A percentile compares a stretch with the other conserved stretches of the same genome.
phyloP scores from a whole-genome alignment of 2,797 vertebrate species.

The Prionace glauca region DNA sequence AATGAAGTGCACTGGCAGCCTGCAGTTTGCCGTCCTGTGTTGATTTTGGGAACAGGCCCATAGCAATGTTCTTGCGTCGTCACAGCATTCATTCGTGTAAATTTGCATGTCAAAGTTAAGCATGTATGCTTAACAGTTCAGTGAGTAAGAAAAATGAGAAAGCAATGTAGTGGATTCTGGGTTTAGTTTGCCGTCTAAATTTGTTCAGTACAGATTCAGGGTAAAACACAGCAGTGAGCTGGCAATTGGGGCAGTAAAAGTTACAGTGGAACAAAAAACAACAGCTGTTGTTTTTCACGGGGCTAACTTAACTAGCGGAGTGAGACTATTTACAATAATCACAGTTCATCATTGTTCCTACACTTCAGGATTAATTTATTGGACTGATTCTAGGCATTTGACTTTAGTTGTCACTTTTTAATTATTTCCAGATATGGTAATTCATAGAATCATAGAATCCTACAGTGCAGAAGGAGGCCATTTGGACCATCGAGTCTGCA shows the following conservation, averaged over 20 bases:
- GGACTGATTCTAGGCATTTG: background rate
- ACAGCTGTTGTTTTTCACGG: constrained; percentile 49
- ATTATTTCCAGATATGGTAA: background rate
- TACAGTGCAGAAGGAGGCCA: no score
- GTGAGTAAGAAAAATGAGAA: constrained; percentile 65
- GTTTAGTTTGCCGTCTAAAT: constrained; percentile 67
- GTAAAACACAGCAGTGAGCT: constrained; percentile 49
- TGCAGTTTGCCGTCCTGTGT: constrained; percentile 50
- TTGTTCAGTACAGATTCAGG: constrained; percentile 56
- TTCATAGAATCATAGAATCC: no score
- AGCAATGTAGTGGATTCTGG: constrained; percentile 59
- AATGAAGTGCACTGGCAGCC: constrained; percentile 48
- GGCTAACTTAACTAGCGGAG: constrained; percentile 63
- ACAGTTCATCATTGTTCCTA: constrained; percentile 48
- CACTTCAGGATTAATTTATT: background rate
- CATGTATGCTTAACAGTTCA: constrained; percentile 69
- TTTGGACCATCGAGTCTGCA: no score
- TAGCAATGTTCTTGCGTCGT: constrained; percentile 55
- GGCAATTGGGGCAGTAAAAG: constrained; percentile 47
- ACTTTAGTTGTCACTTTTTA: background rate
- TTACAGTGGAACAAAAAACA: constrained; percentile 46
- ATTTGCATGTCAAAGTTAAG: constrained; percentile 67
- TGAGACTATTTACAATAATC: constrained; percentile 63
- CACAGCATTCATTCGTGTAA: constrained; percentile 63
- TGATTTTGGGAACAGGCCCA: constrained; percentile 59